Percentiles rank a stretch among this genome's conserved stretches.
Evolutionary conservation across 1,140 invertebrate species (phyloP).

Genomic region (Formica selysi): DNA sequence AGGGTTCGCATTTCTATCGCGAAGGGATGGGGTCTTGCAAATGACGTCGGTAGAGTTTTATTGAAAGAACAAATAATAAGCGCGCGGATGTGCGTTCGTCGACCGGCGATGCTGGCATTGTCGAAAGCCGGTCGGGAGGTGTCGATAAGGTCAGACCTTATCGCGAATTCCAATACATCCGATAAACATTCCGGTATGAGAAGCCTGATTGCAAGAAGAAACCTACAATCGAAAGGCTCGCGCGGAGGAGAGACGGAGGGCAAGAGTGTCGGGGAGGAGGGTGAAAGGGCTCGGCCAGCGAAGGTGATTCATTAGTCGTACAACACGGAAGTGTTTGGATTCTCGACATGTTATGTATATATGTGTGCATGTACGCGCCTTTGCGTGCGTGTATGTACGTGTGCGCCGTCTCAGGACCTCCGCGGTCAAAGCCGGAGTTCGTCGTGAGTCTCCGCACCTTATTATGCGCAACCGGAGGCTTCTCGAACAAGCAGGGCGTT

Average conservation of each 20-base stretch:
- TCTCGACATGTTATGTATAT: constrained; percentile 59
- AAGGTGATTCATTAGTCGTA: constrained; percentile 86
- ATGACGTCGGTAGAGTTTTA: constrained; percentile 29
- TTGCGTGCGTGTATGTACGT: constrained; percentile 3
- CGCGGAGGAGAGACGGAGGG: constrained; percentile 21
- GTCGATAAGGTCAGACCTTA: constrained; percentile 66
- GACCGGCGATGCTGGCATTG: constrained; percentile 25
- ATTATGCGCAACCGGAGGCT: constrained; percentile 76
- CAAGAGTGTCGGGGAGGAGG: constrained; percentile 64
- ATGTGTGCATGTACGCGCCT: not conserved
- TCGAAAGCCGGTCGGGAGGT: constrained; percentile 56
- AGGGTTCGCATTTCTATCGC: constrained; percentile 30
- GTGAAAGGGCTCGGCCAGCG: constrained; percentile 73
- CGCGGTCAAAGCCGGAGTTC: constrained; percentile 65
- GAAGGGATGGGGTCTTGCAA: not conserved
- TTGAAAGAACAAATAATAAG: constrained; percentile 61
- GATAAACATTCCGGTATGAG: constrained; percentile 68
- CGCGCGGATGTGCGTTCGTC: not conserved
- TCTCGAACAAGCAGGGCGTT: constrained; percentile 65
- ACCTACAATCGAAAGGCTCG: constrained; percentile 50
- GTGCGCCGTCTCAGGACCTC: constrained; percentile 34
- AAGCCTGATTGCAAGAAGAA: constrained; percentile 57
- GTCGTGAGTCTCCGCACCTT: constrained; percentile 62
- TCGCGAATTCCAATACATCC: constrained; percentile 62
- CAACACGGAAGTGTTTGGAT: constrained; percentile 84